phyloP scores from a whole-genome alignment of 2,113 vertebrate genomes.

The Parus major region DNA sequence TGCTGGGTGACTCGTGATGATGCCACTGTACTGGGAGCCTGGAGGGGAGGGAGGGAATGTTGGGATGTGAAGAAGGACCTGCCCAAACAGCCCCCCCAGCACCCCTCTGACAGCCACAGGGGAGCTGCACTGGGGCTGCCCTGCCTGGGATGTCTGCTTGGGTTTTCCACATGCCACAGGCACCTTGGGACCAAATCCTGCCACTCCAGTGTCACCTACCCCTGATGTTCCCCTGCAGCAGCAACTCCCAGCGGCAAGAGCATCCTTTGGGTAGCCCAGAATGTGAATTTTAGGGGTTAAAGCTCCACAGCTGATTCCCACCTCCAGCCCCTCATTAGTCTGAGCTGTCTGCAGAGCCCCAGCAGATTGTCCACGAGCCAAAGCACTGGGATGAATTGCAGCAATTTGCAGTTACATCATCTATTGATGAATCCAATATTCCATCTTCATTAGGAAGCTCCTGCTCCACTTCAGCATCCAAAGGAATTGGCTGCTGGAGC shows the following conservation, averaged over 20 bases:
- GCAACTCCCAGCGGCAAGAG: fast-evolving
- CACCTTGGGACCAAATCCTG: neutral
- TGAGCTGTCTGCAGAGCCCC: neutral
- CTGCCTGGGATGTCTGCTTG: neutral
- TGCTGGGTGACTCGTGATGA: fast-evolving
- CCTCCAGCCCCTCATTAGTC: neutral
- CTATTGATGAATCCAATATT: neutral
- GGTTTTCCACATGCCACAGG: neutral
- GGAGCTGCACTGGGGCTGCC: neutral
- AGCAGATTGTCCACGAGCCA: neutral
- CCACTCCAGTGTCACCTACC: neutral
- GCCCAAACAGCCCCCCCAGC: neutral
- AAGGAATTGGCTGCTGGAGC: neutral
- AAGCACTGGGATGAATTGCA: neutral
- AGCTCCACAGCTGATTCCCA: neutral
- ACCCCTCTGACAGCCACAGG: neutral
- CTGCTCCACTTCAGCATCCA: neutral
- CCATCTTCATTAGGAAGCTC: neutral
- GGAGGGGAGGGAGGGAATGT: neutral
- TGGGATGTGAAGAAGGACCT: neutral
- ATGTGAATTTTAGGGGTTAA: neutral
- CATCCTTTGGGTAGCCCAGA: neutral
- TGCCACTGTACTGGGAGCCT: fast-evolving
- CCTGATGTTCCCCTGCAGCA: neutral
- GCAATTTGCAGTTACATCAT: constrained; percentile 15